Percentiles rank a stretch among this genome's conserved stretches.
phyloP scores from a whole-genome alignment of 2,797 vertebrate genomes.

The Capromys pilorides region DNA sequence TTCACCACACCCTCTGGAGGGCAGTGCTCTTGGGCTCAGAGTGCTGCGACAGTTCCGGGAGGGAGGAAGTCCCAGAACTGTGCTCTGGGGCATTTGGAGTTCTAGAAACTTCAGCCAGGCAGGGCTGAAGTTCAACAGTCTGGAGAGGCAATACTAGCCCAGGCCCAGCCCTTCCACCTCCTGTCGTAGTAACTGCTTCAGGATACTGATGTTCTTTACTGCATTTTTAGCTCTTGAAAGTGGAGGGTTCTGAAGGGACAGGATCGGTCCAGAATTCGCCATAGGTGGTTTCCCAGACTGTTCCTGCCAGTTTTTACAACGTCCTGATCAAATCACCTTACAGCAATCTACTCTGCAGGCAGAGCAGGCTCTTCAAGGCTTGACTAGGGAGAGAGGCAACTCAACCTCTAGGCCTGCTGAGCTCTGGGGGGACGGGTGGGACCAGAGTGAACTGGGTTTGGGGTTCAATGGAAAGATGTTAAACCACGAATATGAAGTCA shows the following conservation, averaged over 20 bases:
- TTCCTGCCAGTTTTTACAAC: not conserved
- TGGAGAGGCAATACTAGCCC: not conserved
- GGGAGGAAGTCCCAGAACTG: constrained; percentile 14
- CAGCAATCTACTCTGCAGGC: constrained; percentile 70
- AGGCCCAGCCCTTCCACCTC: constrained; percentile 69
- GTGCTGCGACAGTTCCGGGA: constrained; percentile 6
- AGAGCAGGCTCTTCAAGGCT: constrained; percentile 61
- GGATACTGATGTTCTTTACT: constrained; percentile 79
- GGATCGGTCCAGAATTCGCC: not conserved
- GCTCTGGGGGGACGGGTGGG: not conserved
- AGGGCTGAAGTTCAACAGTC: constrained; percentile 71
- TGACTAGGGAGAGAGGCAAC: constrained; percentile 55
- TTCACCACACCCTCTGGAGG: not conserved
- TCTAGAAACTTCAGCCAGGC: constrained; percentile 62
- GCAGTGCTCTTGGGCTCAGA: not conserved
- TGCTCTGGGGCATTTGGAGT: constrained; percentile 51
- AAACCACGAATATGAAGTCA: constrained; percentile 55
- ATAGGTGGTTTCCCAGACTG: constrained; percentile 18
- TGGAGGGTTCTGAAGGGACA: not conserved
- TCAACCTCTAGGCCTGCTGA: constrained; percentile 60
- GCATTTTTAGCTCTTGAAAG: constrained; percentile 61
- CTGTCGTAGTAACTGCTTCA: constrained; percentile 74
- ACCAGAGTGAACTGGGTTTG: constrained; percentile 67
- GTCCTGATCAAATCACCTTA: constrained; percentile 79
- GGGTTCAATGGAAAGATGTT: not conserved